phyloP scores from a whole-genome alignment of 1,140 invertebrate genomes.

The Anoplolepis gracilipes region DNA sequence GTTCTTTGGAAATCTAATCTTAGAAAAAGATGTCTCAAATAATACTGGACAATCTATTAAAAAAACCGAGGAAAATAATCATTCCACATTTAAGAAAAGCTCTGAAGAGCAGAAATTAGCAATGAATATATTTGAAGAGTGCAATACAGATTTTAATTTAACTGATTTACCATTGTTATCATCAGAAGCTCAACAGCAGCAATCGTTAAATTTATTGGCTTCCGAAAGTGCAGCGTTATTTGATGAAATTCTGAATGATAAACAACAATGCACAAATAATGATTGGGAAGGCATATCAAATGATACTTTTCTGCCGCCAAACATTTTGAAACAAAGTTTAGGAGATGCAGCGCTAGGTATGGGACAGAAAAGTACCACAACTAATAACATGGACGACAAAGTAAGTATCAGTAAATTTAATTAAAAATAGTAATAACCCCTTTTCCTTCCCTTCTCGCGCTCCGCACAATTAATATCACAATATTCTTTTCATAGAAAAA shows the following conservation, averaged over 20 bases:
- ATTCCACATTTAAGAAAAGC: conserved; percentile 71
- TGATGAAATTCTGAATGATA: conserved; percentile 82
- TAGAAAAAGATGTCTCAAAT: conserved; percentile 58
- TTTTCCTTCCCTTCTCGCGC: too few species aligned
- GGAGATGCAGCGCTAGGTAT: conserved; percentile 74
- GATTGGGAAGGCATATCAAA: conserved; percentile 80
- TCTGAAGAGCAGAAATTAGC: conserved; percentile 74
- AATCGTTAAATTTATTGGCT: conserved; percentile 77
- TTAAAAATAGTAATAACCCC: background rate
- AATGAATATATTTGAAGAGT: conserved; percentile 76
- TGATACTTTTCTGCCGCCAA: conserved; percentile 82
- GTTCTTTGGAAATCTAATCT: conserved; percentile 75
- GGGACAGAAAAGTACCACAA: conserved; percentile 52
- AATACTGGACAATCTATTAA: conserved; percentile 34
- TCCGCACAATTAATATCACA: background rate
- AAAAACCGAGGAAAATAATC: conserved; percentile 46
- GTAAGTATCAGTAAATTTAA: conserved; percentile 46
- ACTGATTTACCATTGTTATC: conserved; percentile 68
- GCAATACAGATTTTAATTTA: conserved; percentile 70
- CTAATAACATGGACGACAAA: conserved; percentile 57
- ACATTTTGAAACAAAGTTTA: conserved; percentile 83
- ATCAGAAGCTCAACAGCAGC: conserved; percentile 64
- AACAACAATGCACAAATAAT: conserved; percentile 63
- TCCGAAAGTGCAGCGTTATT: conserved; percentile 81
- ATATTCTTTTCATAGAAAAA: conserved; percentile 74